Evolutionary conservation across 2,113 vertebrate species (phyloP).

Genomic region (Geococcyx californianus): DNA sequence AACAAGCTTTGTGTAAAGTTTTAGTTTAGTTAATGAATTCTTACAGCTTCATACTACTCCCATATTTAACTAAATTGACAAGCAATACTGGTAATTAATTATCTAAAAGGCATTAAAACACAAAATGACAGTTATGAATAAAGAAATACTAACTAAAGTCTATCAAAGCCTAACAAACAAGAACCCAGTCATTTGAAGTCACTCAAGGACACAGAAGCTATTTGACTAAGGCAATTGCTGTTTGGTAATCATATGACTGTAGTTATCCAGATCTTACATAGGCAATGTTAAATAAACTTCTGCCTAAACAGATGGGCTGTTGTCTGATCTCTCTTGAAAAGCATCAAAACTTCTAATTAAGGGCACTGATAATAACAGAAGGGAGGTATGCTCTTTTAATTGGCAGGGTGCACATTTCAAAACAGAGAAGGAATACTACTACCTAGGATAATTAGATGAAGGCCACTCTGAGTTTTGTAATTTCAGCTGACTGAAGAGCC

Average conservation of each 20-base stretch:
- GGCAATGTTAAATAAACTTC: slow-evolving; percentile 34
- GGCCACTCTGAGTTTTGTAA: not conserved
- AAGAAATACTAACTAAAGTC: not conserved
- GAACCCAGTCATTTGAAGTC: not conserved
- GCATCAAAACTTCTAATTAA: slow-evolving; percentile 34
- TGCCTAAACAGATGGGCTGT: slow-evolving; percentile 45
- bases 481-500: not conserved
- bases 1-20: not conserved
- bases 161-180: not conserved
- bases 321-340: slow-evolving; percentile 1
- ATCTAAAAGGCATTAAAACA: not conserved
- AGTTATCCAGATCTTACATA: not conserved
- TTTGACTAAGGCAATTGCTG: not conserved
- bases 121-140: not conserved
- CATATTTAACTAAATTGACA: not conserved
- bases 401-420: not conserved
- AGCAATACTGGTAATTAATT: not conserved
- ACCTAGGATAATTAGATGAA: not conserved
- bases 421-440: not conserved
- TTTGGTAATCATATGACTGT: not conserved
- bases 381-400: slow-evolving; percentile 25
- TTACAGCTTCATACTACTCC: not conserved
- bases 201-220: not conserved
- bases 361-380: not conserved
- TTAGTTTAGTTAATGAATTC: not conserved